These are phyloP conservation scores for Metacarcinus magister DNA, from an alignment of 2,888 invertebrate species.

Conservation along the genomic window DNA sequence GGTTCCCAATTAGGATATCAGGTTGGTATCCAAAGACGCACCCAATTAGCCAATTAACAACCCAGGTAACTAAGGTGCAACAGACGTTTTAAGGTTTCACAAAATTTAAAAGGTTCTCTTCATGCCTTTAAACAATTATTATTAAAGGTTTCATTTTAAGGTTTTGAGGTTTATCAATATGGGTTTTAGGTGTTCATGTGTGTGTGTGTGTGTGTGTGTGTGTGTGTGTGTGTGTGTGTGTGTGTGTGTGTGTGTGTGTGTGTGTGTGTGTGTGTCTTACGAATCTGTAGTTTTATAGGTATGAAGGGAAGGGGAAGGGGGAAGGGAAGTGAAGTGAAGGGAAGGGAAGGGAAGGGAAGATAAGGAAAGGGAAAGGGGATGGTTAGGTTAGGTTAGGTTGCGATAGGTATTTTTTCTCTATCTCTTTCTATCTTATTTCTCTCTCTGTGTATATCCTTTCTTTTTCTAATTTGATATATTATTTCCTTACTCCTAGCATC, in stretches of 20 bases:
- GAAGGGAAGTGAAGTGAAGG: no score
- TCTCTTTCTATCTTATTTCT: neutral
- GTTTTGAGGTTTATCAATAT: no score
- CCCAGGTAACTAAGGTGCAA: neutral
- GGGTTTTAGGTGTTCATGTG: neutral
- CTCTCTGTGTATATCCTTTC: neutral
- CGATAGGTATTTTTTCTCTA: neutral
- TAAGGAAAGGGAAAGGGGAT: no score
- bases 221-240: neutral
- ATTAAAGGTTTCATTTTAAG: neutral
- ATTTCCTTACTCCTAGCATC: neutral
- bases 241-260: neutral
- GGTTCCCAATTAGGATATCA: slow-evolving; percentile 26
- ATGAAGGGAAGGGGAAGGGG: no score
- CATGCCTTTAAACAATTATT: neutral
- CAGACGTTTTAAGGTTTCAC: neutral
- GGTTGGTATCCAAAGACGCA: slow-evolving; percentile 11
- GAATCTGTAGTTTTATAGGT: neutral
- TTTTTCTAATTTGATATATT: neutral
- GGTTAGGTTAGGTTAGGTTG: no score
- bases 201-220: no score
- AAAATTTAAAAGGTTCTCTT: slow-evolving; percentile 8
- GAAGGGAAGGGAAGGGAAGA: no score
- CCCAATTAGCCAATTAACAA: slow-evolving; percentile 15
- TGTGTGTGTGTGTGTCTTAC: neutral